Conservation (phyloP, 1,140 invertebrate genomes). For the Helicoverpa armigera region DNA sequence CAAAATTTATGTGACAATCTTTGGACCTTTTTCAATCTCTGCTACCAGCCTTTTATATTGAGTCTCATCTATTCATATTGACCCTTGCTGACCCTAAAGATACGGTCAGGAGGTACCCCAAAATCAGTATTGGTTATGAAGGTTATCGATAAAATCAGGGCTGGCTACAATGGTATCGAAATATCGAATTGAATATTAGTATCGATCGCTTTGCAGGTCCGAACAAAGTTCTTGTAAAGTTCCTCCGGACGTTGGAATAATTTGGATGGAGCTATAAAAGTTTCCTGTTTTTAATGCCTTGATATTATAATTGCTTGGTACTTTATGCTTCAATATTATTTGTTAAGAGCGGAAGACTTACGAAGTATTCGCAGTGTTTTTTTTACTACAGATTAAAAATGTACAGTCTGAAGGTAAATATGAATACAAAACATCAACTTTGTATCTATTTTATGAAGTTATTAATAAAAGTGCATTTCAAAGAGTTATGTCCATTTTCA, state of each 20-base stretch:
- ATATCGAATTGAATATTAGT: slow-evolving; percentile 38
- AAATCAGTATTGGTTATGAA: slow-evolving; percentile 30
- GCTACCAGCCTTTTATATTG: slow-evolving; percentile 68
- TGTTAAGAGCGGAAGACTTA: no score
- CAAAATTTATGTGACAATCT: slow-evolving; percentile 79
- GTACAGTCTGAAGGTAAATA: no score
- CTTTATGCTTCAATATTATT: not conserved
- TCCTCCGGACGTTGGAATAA: slow-evolving; percentile 20
- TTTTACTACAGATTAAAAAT: no score
- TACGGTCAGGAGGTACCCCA: slow-evolving; percentile 27
- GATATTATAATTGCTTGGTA: slow-evolving; percentile 13
- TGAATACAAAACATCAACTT: no score
- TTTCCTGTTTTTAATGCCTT: slow-evolving; percentile 2
- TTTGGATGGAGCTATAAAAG: slow-evolving; percentile 19
- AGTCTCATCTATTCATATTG: slow-evolving; percentile 74
- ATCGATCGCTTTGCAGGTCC: slow-evolving; percentile 23
- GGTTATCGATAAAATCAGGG: slow-evolving; percentile 30
- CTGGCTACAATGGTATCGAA: slow-evolving; percentile 4
- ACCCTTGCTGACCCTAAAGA: slow-evolving; percentile 53
- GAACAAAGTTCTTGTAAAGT: slow-evolving; percentile 8
- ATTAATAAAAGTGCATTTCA: no score
- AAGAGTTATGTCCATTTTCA: no score
- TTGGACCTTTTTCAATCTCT: slow-evolving; percentile 72
- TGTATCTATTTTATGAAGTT: no score
- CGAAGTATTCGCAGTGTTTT: not conserved